These are phyloP conservation scores for Austrofundulus limnaeus DNA, from an alignment of 2,113 vertebrate genomes.

Conservation along the genomic window DNA sequence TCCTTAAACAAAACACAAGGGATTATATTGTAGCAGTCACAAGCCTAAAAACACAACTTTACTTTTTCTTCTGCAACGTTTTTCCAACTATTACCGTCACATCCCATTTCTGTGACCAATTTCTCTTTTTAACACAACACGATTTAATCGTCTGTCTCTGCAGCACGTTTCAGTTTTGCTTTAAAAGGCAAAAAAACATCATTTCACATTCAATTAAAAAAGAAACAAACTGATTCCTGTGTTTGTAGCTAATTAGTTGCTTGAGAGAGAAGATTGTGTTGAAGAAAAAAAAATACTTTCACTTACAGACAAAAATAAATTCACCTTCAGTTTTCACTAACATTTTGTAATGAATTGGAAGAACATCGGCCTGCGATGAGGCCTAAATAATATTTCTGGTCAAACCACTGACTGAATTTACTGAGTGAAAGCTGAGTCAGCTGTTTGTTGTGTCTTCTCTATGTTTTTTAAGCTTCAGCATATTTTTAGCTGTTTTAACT, in stretches of 20 bases:
- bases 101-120: slow-evolving; percentile 11
- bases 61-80: slow-evolving; percentile 42
- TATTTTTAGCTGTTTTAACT: too few relatives aligned
- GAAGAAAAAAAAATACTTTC: too few relatives aligned
- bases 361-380: too few relatives aligned
- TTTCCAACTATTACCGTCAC: slow-evolving; percentile 44
- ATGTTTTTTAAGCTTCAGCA: too few relatives aligned
- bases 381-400: too few relatives aligned
- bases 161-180: slow-evolving; percentile 13
- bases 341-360: too few relatives aligned
- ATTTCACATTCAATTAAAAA: not conserved
- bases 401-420: too few relatives aligned
- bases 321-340: too few relatives aligned
- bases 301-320: too few relatives aligned
- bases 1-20: slow-evolving; percentile 33
- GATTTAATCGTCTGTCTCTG: too few relatives aligned
- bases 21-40: slow-evolving; percentile 44
- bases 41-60: slow-evolving; percentile 47
- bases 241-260: slow-evolving; percentile 47
- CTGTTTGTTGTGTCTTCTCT: too few relatives aligned
- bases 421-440: too few relatives aligned
- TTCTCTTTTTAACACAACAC: slow-evolving; percentile 29
- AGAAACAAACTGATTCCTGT: slow-evolving; percentile 8
- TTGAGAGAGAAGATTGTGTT: slow-evolving; percentile 11
- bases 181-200: slow-evolving; percentile 24